Conservation (phyloP, 2,888 invertebrate species). For the Andrena marginata region DNA sequence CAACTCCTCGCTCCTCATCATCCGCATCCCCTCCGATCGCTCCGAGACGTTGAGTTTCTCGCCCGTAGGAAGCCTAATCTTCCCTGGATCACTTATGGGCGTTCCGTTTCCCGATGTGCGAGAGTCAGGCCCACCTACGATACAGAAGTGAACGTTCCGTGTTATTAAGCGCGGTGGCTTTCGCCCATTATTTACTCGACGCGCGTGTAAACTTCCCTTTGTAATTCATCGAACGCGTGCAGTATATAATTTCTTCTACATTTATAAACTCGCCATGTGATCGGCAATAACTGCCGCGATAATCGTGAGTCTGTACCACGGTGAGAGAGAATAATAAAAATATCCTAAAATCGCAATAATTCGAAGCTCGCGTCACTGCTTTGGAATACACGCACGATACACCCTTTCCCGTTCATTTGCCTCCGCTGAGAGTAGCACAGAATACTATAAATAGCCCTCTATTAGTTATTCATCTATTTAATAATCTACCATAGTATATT, state of each 20-base stretch:
- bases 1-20: constrained; percentile 19
- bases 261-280: constrained; percentile 49
- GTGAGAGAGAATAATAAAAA: not conserved
- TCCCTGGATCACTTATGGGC: constrained; percentile 16
- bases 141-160: constrained; percentile 1
- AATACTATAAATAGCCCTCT: not conserved
- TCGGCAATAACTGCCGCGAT: constrained; percentile 7
- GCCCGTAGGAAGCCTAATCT: constrained; percentile 43
- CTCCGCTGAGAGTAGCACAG: not conserved
- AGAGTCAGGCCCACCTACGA: not conserved
- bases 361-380: constrained; percentile 16
- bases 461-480: not conserved
- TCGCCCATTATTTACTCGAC: constrained; percentile 29
- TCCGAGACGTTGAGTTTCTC: constrained; percentile 41
- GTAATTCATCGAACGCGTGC: constrained; percentile 45
- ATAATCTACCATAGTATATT: not conserved
- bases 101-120: not conserved
- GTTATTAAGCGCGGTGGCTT: not conserved
- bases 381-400: not conserved
- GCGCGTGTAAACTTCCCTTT: constrained; percentile 25
- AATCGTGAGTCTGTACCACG: not conserved
- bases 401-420: not conserved
- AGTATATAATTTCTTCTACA: constrained; percentile 41
- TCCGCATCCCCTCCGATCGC: constrained; percentile 48
- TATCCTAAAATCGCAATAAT: not conserved